These are phyloP conservation scores for Ageneiosus marmoratus DNA, from an alignment of 2,113 vertebrate genomes.

Conservation along the genomic window DNA sequence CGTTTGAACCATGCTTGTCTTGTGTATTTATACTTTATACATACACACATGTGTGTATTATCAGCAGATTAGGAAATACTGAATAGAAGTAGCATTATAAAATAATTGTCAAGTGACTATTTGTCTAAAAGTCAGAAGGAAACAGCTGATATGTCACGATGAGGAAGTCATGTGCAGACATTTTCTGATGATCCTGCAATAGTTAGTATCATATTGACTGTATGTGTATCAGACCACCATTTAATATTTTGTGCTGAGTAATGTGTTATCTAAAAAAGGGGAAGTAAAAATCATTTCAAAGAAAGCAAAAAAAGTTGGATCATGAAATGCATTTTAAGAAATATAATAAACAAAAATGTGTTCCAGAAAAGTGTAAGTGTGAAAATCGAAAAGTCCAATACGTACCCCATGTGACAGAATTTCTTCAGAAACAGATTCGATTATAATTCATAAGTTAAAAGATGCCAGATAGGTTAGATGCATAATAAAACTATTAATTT, in stretches of 20 bases:
- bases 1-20: slow-evolving; percentile 11
- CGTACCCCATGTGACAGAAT: neutral
- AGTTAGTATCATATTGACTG: neutral
- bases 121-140: neutral
- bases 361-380: neutral
- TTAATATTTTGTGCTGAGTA: neutral
- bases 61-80: neutral
- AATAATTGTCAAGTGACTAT: neutral
- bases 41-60: neutral
- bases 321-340: neutral
- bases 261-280: neutral
- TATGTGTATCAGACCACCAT: neutral
- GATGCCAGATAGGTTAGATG: neutral
- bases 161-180: neutral
- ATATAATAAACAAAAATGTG: neutral
- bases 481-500: neutral
- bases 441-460: neutral
- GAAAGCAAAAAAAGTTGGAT: neutral
- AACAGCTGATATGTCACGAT: neutral
- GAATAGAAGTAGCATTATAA: neutral
- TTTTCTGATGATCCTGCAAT: slow-evolving; percentile 11
- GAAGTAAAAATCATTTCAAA: neutral
- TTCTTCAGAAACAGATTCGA: neutral
- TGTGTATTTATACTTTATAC: neutral
- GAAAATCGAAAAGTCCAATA: neutral